These are phyloP conservation scores for Emydocephalus ijimae DNA, from an alignment of 2,113 vertebrate species.

Conservation along the genomic window DNA sequence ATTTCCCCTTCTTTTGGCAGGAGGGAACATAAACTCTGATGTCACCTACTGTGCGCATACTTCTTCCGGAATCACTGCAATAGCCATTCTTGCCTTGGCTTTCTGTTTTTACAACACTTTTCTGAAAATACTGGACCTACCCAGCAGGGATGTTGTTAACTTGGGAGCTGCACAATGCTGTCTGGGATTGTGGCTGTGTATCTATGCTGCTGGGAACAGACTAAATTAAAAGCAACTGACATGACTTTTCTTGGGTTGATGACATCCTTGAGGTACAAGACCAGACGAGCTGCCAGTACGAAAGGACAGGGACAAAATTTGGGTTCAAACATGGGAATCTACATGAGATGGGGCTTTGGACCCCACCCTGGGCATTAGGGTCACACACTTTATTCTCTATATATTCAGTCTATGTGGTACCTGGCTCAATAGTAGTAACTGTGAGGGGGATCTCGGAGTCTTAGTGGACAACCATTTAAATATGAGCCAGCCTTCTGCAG, in stretches of 20 bases:
- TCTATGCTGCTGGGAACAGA: not conserved
- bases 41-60: not conserved
- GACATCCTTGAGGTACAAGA: not conserved
- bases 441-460: no score
- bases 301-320: not conserved
- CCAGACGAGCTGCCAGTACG: not conserved
- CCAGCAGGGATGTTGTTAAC: not conserved
- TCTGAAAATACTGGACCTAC: not conserved
- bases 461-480: no score
- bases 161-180: not conserved
- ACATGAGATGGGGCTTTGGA: not conserved
- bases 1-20: not conserved
- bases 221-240: not conserved
- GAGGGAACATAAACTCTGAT: not conserved
- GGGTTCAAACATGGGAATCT: not conserved
- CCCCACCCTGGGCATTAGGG: no score
- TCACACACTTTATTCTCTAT: not conserved
- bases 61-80: not conserved
- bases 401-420: no score
- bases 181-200: not conserved
- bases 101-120: slow-evolving; percentile 4
- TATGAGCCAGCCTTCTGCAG: no score
- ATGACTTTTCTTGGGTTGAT: not conserved
- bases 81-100: not conserved
- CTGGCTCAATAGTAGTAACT: no score